Evolutionary conservation across 1,140 invertebrate species (phyloP).

Genomic region (Sinonovacula constricta): DNA sequence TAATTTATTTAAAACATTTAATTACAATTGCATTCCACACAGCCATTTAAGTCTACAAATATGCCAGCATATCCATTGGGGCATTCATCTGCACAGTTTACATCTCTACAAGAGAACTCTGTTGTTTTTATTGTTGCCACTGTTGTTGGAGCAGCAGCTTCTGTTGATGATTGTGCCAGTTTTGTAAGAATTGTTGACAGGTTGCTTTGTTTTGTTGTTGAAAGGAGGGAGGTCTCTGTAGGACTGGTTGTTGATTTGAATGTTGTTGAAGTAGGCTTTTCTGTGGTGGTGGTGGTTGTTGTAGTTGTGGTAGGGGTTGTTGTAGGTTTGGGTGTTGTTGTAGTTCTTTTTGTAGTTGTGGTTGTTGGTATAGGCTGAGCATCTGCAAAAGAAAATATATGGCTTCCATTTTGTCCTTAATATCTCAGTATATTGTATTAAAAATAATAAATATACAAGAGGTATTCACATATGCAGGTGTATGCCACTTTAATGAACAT

Average conservation of each 20-base stretch:
- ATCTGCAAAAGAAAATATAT: neutral
- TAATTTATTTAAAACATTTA: neutral
- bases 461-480: too few species aligned
- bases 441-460: too few species aligned
- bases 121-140: neutral
- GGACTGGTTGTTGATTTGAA: too few species aligned
- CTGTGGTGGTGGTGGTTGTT: neutral
- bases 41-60: conserved; percentile 16
- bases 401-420: too few species aligned
- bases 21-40: conserved; percentile 24
- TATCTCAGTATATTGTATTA: too few species aligned
- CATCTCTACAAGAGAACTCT: conserved; percentile 2
- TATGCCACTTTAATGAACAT: too few species aligned
- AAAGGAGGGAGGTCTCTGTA: neutral
- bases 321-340: neutral
- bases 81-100: conserved; percentile 2
- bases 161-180: neutral
- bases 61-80: conserved; percentile 24
- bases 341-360: conserved; percentile 5
- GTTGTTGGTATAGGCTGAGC: conserved; percentile 9
- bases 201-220: too few species aligned
- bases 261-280: neutral
- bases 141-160: neutral
- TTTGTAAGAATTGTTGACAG: neutral
- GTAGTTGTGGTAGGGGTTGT: neutral